Base-by-base conservation (phyloP, 2,888 invertebrate species). In the Philhelius pedissequus region DNA sequence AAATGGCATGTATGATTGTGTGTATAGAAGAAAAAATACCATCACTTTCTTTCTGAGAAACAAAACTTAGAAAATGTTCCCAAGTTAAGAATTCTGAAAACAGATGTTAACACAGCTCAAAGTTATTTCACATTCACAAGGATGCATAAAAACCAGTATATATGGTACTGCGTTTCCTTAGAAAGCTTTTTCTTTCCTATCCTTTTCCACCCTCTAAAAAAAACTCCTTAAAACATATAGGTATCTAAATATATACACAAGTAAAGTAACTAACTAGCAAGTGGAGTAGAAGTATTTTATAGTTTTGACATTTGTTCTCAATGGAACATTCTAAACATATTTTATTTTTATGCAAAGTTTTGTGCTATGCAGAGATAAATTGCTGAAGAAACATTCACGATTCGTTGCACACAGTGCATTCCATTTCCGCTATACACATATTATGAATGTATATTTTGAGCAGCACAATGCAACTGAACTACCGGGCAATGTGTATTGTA, bases 251-350 rank as follows among this genome's bases (percentile, higher is more conserved):
- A 20, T 5, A 25, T 18, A 18, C 3, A 45, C 32, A 56, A 18
- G 15, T 27, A 64, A n/a, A 64, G 15, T 43, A 52, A 52, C 52
- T 25, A 27, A 30, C 15, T 25, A 3, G n/a, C 4, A 20, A 58
- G 30, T 38, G 3, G 38, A 62, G 32, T 25, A 58, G 38, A 27
- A 43, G 43, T 64, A 64, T 66, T 75, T 75, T 66, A 66, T 66
- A 56, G 74, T 66, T 75, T 56, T 75, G 74, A 66, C 66, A 56
- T 66, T 75, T 66, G 62, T 75, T 74, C 74, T 64, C 64, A 43
- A 74, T 32, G 43, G 45, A 54, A 35, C 45, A 75, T 56, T 56
- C 56, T 18, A 48, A 38, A 30, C 22, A 75, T 74, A 64, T 32
- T 54, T 64, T 54, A 64, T 45, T 35, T 66, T 20, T 48, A 75